Base-by-base conservation (phyloP, 2,888 invertebrate genomes). In the Pharmacophagus antenor region DNA sequence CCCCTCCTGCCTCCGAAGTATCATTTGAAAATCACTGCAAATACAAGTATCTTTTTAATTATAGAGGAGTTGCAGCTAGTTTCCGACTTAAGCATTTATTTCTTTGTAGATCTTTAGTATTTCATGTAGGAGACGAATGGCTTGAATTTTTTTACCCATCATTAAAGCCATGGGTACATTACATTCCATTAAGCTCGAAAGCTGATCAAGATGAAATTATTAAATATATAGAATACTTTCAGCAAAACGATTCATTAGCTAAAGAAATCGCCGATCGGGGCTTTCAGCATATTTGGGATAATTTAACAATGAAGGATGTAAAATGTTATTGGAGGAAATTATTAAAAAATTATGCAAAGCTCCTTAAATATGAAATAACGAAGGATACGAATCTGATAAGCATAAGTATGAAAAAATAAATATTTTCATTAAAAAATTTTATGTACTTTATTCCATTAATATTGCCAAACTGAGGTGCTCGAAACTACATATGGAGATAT, bases 51-150 rank as follows among this genome's bases (percentile, higher is more conserved):
- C 91, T 99, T 44, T 98, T 99, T 78, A 99, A 99, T 89, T 99
- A 97, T 78, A 93, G 98, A 66, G 99, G 99, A 2, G 98, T 99
- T 0, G 98, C 99, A 2, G 99, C 99, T 10, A 98, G 98, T 81
- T 99, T 99, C 77, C 93, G 99, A n/a, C 94, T 98, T 56, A 98
- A 98, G 79, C 98, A 99, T 86, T 92, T 99, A 46, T 97, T 99
- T 73, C 88, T 99, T 0, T 99, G 99, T 78, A 94, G 95, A 70
- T 98, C 98, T 0, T 83, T 98, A 42, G 96, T 99, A 0, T 97
- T 98, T 74, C 98, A 99, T 80, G 97, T 98, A 1, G 98, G 98
- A 0, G 92, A 96, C 69, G 96, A 98, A 65, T 99, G 98, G 98
- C 88, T 94, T 42, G 99, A 99, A 88, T 99, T 99, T 82, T 99